Base-by-base conservation (phyloP, 2,888 invertebrate genomes). In the Syrista parreyssii region DNA sequence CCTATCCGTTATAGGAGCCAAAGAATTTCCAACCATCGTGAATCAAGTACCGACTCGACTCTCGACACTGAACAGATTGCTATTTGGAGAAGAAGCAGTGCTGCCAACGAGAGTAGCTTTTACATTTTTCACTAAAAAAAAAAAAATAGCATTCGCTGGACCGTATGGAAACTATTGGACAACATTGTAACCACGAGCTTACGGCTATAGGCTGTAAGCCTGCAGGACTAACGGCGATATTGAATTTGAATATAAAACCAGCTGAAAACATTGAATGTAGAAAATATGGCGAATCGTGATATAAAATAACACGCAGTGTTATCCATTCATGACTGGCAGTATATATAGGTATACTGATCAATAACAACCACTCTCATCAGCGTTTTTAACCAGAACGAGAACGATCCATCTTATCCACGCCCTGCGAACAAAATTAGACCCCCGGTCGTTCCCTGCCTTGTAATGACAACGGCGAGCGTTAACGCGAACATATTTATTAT, bases 1-100 rank as follows among this genome's bases (percentile, higher is more conserved):
- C 76, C 81, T 81, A 76, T 78, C 74, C 76, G 40, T 74, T 78
- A 68, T 74, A 74, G 9, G 0, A 55, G 9, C 55, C 55, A 2
- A 55, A 2, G 55, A 55, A 23, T 9, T 55, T 23, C 23, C 9
- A 2, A 23, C 55, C 55, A 23, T 55, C 55, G 23, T 23, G 23
- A 55, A 55, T 55, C 55, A 23, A 55, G 55, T 55, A 55, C 55
- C 55, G 23, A 55, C 23, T 55, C 55, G 23, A 55, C 32, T 32
- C 72, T 72, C 72, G 72, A 32, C 15, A 23, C 72, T 30, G 72
- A 32, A 72, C 72, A 55, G 31, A 72, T 32, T 72, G 72, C 31
- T 33, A 72, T 72, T 72, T 72, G 72, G 31, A 55, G 23, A 55
- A 55, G 55, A 55, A 55, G 55, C 55, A 55, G 55, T 55, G 55